A percentile compares a stretch with the other conserved stretches of the same genome.
These are phyloP conservation scores for Podilymbus podiceps DNA, from an alignment of 2,113 vertebrate species.

Conservation along the genomic window DNA sequence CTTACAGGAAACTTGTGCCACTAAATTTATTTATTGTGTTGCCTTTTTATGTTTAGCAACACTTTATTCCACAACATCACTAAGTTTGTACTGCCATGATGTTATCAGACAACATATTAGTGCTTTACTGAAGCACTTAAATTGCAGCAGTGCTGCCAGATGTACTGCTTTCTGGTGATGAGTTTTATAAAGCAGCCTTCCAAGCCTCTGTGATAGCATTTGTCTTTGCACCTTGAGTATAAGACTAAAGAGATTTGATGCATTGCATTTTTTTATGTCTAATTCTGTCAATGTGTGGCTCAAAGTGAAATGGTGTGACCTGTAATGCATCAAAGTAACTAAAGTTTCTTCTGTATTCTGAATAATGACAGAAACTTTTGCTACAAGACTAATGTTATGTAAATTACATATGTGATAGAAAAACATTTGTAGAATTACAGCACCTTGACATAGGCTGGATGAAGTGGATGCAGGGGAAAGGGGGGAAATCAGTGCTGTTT, in stretches of 20 bases:
- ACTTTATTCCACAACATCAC: background rate
- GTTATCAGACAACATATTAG: constrained; percentile 10
- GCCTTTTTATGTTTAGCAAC: constrained; percentile 26
- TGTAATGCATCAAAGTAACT: constrained; percentile 31
- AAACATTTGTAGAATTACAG: background rate
- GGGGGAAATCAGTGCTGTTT: background rate
- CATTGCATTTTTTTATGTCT: constrained; percentile 47
- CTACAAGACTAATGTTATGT: background rate
- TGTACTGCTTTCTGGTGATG: background rate
- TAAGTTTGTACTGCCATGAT: constrained; percentile 6
- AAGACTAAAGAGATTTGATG: constrained; percentile 51
- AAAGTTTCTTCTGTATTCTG: constrained; percentile 23
- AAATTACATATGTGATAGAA: constrained; percentile 6
- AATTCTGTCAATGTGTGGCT: constrained; percentile 14
- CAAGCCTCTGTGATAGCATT: background rate
- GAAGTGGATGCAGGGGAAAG: background rate
- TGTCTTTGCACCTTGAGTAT: constrained; percentile 19
- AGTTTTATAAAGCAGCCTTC: constrained; percentile 20
- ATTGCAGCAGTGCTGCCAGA: background rate
- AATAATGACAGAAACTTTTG: constrained; percentile 39
- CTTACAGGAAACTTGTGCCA: background rate
- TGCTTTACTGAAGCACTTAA: background rate
- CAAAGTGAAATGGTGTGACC: constrained; percentile 29
- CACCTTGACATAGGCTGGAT: background rate
- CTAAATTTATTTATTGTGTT: constrained; percentile 25